A percentile compares a stretch with the other conserved stretches of the same genome.
Conservation (phyloP, 1,140 invertebrate genomes). For the Oreohelix idahoensis region DNA sequence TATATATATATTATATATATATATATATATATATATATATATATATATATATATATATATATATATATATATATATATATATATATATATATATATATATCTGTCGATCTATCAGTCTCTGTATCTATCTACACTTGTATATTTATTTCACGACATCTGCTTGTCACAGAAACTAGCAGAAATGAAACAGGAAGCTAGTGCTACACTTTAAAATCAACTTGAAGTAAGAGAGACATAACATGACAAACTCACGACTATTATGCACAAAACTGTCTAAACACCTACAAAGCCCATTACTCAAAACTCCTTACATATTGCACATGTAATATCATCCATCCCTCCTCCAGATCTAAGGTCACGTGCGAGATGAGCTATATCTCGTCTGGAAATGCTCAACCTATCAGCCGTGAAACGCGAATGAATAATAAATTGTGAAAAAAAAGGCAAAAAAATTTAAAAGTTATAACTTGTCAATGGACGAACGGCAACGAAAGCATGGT, state of each 20-base stretch:
- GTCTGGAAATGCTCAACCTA: not conserved
- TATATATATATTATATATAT: too few species aligned
- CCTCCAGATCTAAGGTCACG: not conserved
- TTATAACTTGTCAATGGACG: not conserved
- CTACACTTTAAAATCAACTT: too few species aligned
- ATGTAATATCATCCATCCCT: not conserved
- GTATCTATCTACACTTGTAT: too few species aligned
- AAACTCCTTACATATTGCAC: not conserved
- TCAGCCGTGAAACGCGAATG: not conserved
- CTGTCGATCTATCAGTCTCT: too few species aligned
- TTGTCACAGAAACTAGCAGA: too few species aligned
- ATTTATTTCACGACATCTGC: too few species aligned
- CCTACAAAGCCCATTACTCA: not conserved
- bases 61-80: too few species aligned
- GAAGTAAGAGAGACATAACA: too few species aligned
- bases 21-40: too few species aligned
- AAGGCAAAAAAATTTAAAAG: not conserved
- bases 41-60: too few species aligned
- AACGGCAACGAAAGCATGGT: not conserved
- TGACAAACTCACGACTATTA: not conserved
- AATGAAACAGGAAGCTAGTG: too few species aligned
- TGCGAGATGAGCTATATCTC: not conserved
- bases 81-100: too few species aligned
- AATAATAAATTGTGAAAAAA: constrained; percentile 15
- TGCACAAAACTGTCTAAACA: not conserved